These are phyloP conservation scores for Bimastos eiseni DNA, from an alignment of 2,888 invertebrate species.

Conservation along the genomic window DNA sequence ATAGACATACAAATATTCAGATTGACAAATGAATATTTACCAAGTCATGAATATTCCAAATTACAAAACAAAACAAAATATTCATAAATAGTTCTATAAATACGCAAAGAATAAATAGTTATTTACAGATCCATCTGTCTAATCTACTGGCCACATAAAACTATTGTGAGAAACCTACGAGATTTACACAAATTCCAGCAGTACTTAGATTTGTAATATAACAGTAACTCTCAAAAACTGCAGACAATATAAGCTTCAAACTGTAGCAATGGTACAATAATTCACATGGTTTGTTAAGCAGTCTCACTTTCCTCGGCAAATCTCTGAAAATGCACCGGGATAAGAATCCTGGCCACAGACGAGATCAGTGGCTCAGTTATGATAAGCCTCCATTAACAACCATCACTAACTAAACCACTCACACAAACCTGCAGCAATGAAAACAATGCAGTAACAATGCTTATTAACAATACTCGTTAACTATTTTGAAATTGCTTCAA, in stretches of 20 bases:
- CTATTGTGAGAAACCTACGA: neutral
- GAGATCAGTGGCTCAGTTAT: neutral
- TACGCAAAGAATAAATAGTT: neutral
- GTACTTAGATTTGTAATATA: neutral
- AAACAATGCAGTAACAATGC: neutral
- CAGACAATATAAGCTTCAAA: neutral
- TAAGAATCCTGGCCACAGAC: neutral
- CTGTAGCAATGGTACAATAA: neutral
- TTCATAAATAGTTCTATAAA: constrained; percentile 13
- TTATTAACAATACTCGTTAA: neutral
- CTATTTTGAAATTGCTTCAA: neutral
- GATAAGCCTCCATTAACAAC: neutral
- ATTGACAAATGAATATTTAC: constrained; percentile 4
- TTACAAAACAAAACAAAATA: neutral
- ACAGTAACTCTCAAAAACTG: neutral
- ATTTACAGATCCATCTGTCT: neutral
- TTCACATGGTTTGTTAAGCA: neutral
- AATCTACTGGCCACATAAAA: constrained; percentile 2
- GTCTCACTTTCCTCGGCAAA: neutral
- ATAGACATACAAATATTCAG: neutral
- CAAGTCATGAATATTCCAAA: neutral
- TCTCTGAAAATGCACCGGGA: neutral
- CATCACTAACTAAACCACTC: neutral
- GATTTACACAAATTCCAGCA: constrained; percentile 9
- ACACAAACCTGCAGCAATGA: neutral